These are phyloP conservation scores for Indicator maculatus DNA, from an alignment of 2,113 vertebrate genomes.

Conservation along the genomic window DNA sequence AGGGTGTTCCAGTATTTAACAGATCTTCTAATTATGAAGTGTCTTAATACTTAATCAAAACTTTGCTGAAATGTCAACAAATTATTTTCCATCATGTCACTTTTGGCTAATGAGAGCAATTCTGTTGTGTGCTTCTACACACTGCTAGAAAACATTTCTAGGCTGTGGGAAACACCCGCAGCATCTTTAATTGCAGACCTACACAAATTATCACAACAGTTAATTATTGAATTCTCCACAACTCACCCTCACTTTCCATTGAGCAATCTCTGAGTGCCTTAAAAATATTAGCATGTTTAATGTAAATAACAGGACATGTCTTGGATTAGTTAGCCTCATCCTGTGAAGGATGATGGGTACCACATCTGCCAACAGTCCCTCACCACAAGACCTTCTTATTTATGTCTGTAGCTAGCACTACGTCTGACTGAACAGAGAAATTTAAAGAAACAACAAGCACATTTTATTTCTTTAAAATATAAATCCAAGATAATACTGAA, in stretches of 20 bases:
- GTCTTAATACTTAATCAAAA: neutral
- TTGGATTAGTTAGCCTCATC: neutral
- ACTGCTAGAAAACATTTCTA: neutral
- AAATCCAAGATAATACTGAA: neutral
- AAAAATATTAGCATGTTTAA: neutral
- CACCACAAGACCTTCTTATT: neutral
- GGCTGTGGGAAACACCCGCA: neutral
- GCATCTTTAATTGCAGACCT: slow-evolving; percentile 17
- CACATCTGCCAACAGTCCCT: neutral
- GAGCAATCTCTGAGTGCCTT: neutral
- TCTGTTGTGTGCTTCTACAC: neutral
- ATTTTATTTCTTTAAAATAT: neutral
- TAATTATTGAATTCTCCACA: slow-evolving; percentile 29
- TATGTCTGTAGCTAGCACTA: neutral
- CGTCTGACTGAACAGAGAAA: neutral
- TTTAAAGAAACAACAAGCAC: neutral
- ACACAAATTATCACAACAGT: slow-evolving; percentile 16
- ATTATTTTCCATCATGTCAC: slow-evolving; percentile 10
- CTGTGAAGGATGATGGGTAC: neutral
- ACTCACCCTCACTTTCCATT: neutral
- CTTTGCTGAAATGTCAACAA: neutral
- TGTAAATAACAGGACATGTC: neutral
- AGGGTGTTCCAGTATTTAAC: neutral
- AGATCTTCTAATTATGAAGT: neutral
- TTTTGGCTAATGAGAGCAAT: neutral